Percentiles rank a stretch among this genome's conserved stretches.
phyloP scores from a whole-genome alignment of 2,113 vertebrate genomes.

The Zootoca vivipara region DNA sequence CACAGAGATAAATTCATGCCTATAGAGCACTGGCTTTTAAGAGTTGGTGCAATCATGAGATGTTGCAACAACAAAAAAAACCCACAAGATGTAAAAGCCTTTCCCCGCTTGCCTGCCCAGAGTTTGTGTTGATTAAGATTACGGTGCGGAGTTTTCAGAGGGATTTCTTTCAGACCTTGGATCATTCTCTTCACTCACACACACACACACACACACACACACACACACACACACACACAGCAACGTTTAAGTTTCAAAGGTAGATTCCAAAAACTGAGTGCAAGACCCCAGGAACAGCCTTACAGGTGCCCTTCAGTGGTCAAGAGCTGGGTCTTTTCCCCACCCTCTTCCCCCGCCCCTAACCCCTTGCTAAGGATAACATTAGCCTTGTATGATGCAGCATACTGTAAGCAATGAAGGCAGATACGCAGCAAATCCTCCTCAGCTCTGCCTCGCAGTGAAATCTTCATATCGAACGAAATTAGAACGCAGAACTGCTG shows the following conservation, averaged over 20 bases:
- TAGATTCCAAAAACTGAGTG: neutral
- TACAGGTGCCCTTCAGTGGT: neutral
- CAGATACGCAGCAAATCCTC: neutral
- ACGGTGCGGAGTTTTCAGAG: neutral
- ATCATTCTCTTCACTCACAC: neutral
- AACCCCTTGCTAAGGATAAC: neutral
- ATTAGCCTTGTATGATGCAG: neutral
- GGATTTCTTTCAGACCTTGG: neutral
- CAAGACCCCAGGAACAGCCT: neutral
- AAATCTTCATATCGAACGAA: neutral
- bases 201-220: neutral
- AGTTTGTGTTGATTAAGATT: neutral
- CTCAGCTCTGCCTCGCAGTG: neutral
- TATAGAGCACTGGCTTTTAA: neutral
- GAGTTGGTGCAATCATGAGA: neutral
- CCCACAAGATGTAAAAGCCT: neutral
- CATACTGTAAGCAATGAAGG: neutral
- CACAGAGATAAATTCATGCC: neutral
- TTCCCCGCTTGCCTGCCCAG: neutral
- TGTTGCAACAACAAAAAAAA: neutral
- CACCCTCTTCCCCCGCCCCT: neutral
- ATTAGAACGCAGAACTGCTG: neutral
- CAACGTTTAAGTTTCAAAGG: neutral
- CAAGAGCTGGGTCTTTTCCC: neutral
- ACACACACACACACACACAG: neutral